A percentile compares a stretch with the other conserved stretches of the same genome.
phyloP scores from a whole-genome alignment of 2,113 vertebrate genomes.

The Zapus hudsonius region DNA sequence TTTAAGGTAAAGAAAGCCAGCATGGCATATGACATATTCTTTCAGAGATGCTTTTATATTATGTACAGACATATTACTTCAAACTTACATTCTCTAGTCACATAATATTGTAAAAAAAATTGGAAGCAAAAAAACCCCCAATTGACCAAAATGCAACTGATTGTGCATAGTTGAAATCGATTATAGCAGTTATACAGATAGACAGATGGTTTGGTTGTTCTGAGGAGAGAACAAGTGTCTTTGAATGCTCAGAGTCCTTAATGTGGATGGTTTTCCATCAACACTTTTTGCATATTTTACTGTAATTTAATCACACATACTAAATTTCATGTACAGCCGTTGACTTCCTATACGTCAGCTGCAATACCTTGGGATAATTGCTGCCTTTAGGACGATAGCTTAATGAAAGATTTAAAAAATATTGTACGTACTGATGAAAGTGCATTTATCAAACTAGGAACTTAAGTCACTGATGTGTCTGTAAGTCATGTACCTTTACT shows the following conservation, averaged over 20 bases:
- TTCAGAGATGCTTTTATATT: neutral
- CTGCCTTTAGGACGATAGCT: neutral
- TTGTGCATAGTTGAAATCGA: neutral
- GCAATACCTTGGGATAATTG: neutral
- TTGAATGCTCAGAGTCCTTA: neutral
- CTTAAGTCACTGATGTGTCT: neutral
- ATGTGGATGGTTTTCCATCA: neutral
- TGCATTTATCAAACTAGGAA: neutral
- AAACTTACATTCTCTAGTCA: neutral
- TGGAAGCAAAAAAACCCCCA: neutral
- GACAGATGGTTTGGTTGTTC: neutral
- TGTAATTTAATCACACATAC: neutral
- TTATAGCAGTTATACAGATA: neutral
- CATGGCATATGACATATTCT: neutral
- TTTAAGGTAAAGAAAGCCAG: neutral
- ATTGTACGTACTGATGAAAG: too few species aligned
- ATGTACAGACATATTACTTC: neutral
- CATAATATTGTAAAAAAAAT: neutral
- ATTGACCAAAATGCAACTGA: neutral
- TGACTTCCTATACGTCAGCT: neutral
- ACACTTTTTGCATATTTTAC: neutral
- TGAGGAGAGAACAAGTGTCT: neutral
- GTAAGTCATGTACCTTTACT: neutral
- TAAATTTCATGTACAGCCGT: neutral
- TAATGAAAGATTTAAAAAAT: neutral